Evolutionary conservation across 1,140 invertebrate species (phyloP).

Genomic region (Micrasema longulum): DNA sequence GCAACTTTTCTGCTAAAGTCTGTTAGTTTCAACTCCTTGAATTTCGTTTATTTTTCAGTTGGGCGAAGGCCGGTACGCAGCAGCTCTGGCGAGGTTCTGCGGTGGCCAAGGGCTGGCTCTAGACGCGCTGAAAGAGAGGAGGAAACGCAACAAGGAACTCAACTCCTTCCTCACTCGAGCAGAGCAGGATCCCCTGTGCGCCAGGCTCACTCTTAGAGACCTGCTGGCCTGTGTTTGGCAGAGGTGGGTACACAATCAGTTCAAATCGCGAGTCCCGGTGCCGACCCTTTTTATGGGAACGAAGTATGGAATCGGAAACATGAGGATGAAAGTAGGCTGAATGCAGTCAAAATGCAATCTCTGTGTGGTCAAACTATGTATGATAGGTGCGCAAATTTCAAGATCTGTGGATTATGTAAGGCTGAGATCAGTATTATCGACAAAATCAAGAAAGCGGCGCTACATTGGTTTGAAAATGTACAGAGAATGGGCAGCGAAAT

Average conservation of each 20-base stretch:
- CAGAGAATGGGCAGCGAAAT: too few species aligned
- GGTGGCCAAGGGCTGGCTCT: conserved; percentile 92
- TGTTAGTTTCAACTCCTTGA: too few species aligned
- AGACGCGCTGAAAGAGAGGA: conserved; percentile 84
- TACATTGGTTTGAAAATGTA: neutral
- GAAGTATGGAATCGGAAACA: too few species aligned
- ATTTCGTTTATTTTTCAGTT: conserved; percentile 55
- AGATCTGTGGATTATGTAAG: too few species aligned
- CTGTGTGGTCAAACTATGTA: too few species aligned
- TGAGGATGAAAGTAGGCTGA: too few species aligned
- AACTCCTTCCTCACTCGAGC: conserved; percentile 86
- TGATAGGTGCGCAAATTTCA: too few species aligned
- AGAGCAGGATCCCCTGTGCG: conserved; percentile 90
- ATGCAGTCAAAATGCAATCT: too few species aligned
- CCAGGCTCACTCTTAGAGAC: conserved; percentile 91
- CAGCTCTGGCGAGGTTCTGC: conserved; percentile 89
- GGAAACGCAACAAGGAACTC: conserved; percentile 90
- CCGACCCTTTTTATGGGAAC: neutral
- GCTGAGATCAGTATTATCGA: too few species aligned
- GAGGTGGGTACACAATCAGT: conserved; percentile 68
- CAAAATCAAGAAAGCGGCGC: too few species aligned
- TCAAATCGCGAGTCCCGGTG: too few species aligned
- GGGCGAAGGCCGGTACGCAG: conserved; percentile 73
- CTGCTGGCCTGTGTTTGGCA: conserved; percentile 93
- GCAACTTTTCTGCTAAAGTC: too few species aligned